Conservation (phyloP, 2,888 invertebrate genomes). For the Leucoptera coffeella region DNA sequence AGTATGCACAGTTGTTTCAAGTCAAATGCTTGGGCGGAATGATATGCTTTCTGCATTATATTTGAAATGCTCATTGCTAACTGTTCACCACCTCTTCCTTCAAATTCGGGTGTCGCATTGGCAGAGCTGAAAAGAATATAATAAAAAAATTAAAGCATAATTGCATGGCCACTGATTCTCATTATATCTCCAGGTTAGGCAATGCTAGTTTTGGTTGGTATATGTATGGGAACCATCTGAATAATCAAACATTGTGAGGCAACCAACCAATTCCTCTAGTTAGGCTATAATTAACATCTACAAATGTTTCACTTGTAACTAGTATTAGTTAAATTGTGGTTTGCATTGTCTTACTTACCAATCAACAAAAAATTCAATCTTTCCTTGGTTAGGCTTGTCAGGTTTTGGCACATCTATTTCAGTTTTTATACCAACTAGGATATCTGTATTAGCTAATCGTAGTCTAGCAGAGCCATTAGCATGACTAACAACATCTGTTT, state of each 20-base stretch:
- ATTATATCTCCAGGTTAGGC: too few species aligned
- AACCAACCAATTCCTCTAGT: too few species aligned
- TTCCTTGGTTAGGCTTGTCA: slow-evolving; percentile 71
- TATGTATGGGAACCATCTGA: too few species aligned
- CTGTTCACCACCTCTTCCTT: slow-evolving; percentile 92
- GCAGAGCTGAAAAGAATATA: slow-evolving; percentile 68
- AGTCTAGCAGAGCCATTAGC: slow-evolving; percentile 83
- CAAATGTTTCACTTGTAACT: too few species aligned
- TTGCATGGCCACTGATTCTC: too few species aligned
- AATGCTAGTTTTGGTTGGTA: too few species aligned
- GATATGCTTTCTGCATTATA: slow-evolving; percentile 73
- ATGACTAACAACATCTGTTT: slow-evolving; percentile 78
- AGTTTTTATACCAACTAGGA: slow-evolving; percentile 86
- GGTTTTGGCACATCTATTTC: slow-evolving; percentile 77
- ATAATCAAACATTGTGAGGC: too few species aligned
- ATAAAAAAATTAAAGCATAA: too few species aligned
- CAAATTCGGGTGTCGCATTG: slow-evolving; percentile 94
- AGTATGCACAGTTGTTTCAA: slow-evolving; percentile 75
- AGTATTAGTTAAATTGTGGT: too few species aligned
- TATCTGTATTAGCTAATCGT: slow-evolving; percentile 85
- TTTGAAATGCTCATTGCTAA: slow-evolving; percentile 79
- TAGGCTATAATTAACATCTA: too few species aligned
- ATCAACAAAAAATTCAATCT: slow-evolving; percentile 93
- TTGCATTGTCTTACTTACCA: too few species aligned
- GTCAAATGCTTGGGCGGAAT: slow-evolving; percentile 70